Evolutionary conservation across 2,888 invertebrate genomes (phyloP).

Genomic region (Acrocera orbiculus): DNA sequence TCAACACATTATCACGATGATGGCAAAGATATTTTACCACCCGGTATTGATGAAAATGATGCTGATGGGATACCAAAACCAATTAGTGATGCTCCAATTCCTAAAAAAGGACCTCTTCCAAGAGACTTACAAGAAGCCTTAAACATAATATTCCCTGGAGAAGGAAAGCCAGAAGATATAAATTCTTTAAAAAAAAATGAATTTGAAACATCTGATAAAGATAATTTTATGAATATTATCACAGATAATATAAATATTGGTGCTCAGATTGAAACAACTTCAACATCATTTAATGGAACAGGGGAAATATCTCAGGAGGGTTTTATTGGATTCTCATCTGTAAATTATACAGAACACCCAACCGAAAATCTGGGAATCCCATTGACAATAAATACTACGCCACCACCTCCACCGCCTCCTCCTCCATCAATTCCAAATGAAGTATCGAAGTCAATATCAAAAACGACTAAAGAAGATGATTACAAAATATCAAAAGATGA

Average conservation of each 20-base stretch:
- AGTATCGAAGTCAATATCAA: neutral
- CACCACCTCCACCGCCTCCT: constrained; percentile 19
- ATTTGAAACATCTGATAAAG: constrained; percentile 7
- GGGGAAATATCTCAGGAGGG: too few relatives aligned
- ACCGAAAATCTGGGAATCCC: constrained; percentile 1
- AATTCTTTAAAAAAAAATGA: too few relatives aligned
- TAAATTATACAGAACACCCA: neutral
- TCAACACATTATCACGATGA: constrained; percentile 15
- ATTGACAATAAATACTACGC: neutral
- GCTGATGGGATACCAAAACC: constrained; percentile 30
- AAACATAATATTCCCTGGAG: constrained; percentile 40
- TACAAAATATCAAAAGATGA: constrained; percentile 3
- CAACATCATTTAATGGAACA: too few relatives aligned
- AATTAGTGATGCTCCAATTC: constrained; percentile 29
- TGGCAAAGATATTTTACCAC: constrained; percentile 26
- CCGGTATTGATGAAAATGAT: constrained; percentile 29
- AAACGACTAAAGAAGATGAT: too few relatives aligned
- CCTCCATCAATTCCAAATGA: constrained; percentile 17
- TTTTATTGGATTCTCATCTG: constrained; percentile 1
- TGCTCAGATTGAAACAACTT: neutral
- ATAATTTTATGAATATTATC: neutral
- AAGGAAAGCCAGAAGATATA: constrained; percentile 24
- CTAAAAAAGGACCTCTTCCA: constrained; percentile 35
- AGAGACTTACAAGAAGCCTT: constrained; percentile 42
- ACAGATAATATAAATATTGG: neutral